phyloP scores from a whole-genome alignment of 2,113 vertebrate genomes.

The Nycticorax nycticorax region DNA sequence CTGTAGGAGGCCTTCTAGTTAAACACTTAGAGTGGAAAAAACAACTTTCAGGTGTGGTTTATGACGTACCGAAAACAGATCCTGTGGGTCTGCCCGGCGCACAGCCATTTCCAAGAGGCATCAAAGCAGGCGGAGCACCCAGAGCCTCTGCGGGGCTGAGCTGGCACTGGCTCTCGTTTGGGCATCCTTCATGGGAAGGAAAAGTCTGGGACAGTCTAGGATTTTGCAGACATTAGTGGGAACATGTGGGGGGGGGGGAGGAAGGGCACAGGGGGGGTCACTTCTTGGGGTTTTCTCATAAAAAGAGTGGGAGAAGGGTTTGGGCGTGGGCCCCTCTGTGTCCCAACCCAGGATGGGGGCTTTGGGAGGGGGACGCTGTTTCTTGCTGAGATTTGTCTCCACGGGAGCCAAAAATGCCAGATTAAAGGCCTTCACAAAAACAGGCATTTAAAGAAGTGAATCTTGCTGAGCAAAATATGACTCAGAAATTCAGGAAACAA shows the following conservation, averaged over 20 bases:
- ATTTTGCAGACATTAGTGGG: neutral
- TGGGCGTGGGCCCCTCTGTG: neutral
- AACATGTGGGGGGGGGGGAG: rapidly evolving
- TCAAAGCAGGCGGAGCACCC: rapidly evolving
- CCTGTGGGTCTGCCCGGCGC: neutral
- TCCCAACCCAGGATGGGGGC: neutral
- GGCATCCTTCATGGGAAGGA: neutral
- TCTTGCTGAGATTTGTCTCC: neutral
- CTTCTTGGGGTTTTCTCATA: neutral
- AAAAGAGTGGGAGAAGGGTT: neutral
- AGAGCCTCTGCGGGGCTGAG: neutral
- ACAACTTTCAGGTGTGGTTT: slow-evolving; percentile 68
- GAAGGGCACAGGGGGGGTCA: neutral
- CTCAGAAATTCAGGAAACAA: slow-evolving; percentile 17
- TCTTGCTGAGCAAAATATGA: slow-evolving; percentile 1
- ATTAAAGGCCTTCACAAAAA: neutral
- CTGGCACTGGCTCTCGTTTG: neutral
- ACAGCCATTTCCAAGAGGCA: neutral
- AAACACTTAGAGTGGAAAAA: slow-evolving; percentile 70
- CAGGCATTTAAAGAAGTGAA: neutral
- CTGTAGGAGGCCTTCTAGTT: slow-evolving; percentile 63
- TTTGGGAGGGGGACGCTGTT: neutral
- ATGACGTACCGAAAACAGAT: neutral
- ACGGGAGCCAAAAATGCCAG: neutral
- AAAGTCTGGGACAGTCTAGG: neutral